These are phyloP conservation scores for Polia nebulosa DNA, from an alignment of 2,888 invertebrate genomes.

Conservation along the genomic window DNA sequence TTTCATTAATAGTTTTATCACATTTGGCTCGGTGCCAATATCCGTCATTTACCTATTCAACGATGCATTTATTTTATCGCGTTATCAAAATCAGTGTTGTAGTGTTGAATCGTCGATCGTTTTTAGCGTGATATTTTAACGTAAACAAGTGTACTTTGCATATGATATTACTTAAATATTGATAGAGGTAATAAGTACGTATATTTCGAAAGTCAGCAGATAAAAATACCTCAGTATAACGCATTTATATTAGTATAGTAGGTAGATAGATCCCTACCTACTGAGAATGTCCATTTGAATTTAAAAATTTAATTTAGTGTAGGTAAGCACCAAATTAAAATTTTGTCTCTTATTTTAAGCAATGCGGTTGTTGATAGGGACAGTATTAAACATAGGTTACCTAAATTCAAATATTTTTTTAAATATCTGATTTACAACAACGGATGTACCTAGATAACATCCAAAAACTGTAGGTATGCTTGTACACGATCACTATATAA, in stretches of 20 bases:
- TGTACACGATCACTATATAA: too few species aligned
- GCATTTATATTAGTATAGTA: not conserved
- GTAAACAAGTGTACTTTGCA: constrained; percentile 14
- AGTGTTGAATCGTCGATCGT: constrained; percentile 45
- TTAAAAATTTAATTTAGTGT: not conserved
- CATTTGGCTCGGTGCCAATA: constrained; percentile 64
- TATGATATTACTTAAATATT: not conserved
- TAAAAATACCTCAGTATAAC: not conserved
- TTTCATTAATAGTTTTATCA: constrained; percentile 62
- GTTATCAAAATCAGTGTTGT: constrained; percentile 50
- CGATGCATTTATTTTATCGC: constrained; percentile 52
- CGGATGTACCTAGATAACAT: too few species aligned
- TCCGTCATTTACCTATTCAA: constrained; percentile 47
- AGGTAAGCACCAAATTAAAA: not conserved
- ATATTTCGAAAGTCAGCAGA: constrained; percentile 8
- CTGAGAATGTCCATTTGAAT: not conserved
- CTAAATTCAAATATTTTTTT: too few species aligned
- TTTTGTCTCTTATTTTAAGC: not conserved
- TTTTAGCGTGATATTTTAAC: constrained; percentile 30
- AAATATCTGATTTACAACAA: too few species aligned
- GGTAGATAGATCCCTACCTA: not conserved
- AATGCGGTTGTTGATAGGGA: too few species aligned
- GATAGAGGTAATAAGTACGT: not conserved
- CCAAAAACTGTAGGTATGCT: not conserved
- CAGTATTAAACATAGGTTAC: too few species aligned